Base-by-base conservation (phyloP, 2,888 invertebrate genomes). In the Apamea monoglypha region DNA sequence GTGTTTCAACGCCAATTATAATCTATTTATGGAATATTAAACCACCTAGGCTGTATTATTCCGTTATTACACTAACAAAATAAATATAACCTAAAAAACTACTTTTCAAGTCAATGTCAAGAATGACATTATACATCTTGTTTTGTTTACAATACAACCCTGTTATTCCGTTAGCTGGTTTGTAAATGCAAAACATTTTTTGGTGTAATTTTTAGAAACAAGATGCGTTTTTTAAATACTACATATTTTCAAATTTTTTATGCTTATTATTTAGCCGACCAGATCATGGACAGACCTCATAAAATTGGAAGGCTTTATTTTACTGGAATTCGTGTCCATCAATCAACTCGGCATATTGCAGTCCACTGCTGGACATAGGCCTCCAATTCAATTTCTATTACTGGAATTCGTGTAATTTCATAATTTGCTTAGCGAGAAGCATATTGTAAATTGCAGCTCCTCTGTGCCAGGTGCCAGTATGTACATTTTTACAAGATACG, bases 1-100 rank as follows among this genome's bases (percentile, higher is more conserved):
- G 82, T 63, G 18, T 74, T 81, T 81, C 47, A 83, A 81, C 77
- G 66, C 66, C 69, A 86, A 80, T 66, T 76, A 80, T 14, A 69
- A 77, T 78, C 73, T 84, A 82, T 75, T 73, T 74, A 72, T 50
- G 72, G 85, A 85, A 61, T 72, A 84, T 18, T 69, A 73, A 32
- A 74, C 61, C n/a, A 69, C 56, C 40, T 64, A 73, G 0, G 16
- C 29, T 64, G 1, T 29, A 25, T 2, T 61, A 56, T 12, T 67
- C n/a, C 21, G 47, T 36, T 21, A 47, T 12, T 44, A 66, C 50
- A 56, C 40, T 59, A 69, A 44, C 29, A 67, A 84, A 75, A 71
- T 74, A 81, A 78, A 85, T 56, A 63, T 84, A 84, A 84, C 84
- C 84, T 85, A 40, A 59, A 84, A 80, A 77, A 44, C 3, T 44